These are phyloP conservation scores for Gambelia wislizenii DNA, from an alignment of 2,797 vertebrate genomes.

Conservation along the genomic window DNA sequence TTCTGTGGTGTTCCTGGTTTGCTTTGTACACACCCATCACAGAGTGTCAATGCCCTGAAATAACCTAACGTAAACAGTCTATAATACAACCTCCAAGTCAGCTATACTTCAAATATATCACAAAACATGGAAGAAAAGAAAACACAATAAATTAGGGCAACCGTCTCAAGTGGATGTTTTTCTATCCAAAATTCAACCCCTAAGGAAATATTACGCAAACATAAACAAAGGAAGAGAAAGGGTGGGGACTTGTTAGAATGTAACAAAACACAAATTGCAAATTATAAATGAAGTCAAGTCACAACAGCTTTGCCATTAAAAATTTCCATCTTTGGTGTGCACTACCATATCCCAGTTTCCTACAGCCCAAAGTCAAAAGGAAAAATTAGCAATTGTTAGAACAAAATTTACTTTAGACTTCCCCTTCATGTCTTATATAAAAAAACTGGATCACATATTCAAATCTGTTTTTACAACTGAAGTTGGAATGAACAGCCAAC, in stretches of 20 bases:
- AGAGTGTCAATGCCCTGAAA: constrained; percentile 54
- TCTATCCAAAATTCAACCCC: constrained; percentile 36
- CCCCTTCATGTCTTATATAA: constrained; percentile 18
- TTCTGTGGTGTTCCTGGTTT: constrained; percentile 42
- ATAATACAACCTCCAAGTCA: neutral
- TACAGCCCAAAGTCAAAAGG: neutral
- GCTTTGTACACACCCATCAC: constrained; percentile 43
- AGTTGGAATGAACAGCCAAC: neutral
- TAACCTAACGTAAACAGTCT: neutral
- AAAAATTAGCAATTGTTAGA: constrained; percentile 4
- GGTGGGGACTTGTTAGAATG: constrained; percentile 63
- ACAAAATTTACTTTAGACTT: neutral
- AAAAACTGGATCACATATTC: constrained; percentile 7
- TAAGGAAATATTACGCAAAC: constrained; percentile 40
- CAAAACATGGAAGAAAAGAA: constrained; percentile 35
- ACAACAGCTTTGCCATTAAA: constrained; percentile 33
- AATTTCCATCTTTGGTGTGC: neutral
- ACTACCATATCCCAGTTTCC: neutral
- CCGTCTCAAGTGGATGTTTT: constrained; percentile 46
- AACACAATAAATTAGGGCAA: constrained; percentile 8
- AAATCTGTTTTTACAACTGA: neutral
- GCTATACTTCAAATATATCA: neutral
- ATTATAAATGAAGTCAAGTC: constrained; percentile 30
- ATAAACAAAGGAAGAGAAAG: constrained; percentile 23
- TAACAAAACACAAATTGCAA: constrained; percentile 59